These are phyloP conservation scores for Luehdorfia chinensis DNA, from an alignment of 1,140 invertebrate genomes.

Conservation along the genomic window DNA sequence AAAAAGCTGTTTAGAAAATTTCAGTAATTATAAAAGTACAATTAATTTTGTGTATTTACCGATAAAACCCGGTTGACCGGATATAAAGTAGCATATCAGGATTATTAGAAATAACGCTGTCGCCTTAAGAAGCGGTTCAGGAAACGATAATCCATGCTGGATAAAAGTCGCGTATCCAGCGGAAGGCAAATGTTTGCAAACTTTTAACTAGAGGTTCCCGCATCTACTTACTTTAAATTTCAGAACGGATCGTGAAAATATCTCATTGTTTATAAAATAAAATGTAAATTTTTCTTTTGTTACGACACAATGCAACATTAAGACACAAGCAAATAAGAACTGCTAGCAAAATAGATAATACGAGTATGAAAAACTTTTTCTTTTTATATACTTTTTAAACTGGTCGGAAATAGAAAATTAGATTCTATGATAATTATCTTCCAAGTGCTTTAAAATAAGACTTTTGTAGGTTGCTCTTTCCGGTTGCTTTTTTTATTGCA, in stretches of 20 bases:
- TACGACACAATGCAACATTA: slow-evolving; percentile 2
- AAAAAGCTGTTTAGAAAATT: no score
- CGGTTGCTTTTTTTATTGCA: no score
- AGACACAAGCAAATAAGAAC: neutral
- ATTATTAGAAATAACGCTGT: slow-evolving; percentile 10
- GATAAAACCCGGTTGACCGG: neutral
- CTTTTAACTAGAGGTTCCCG: slow-evolving; percentile 11
- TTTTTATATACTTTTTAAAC: no score
- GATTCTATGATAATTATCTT: neutral
- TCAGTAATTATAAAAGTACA: no score
- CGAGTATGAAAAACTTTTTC: no score
- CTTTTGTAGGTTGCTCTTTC: neutral
- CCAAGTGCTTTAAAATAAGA: neutral
- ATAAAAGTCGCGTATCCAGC: slow-evolving; percentile 10
- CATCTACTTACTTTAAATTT: slow-evolving; percentile 15
- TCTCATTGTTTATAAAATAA: slow-evolving; percentile 12
- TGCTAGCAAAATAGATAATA: no score
- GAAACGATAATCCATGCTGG: slow-evolving; percentile 12
- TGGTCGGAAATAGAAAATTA: neutral
- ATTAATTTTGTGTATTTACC: no score
- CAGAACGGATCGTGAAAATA: slow-evolving; percentile 12
- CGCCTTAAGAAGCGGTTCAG: slow-evolving; percentile 8
- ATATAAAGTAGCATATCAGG: slow-evolving; percentile 1
- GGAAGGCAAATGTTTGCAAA: slow-evolving; percentile 14
- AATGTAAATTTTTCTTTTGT: slow-evolving; percentile 9